phyloP scores from a whole-genome alignment of 2,113 vertebrate genomes.

The Eidolon helvum region DNA sequence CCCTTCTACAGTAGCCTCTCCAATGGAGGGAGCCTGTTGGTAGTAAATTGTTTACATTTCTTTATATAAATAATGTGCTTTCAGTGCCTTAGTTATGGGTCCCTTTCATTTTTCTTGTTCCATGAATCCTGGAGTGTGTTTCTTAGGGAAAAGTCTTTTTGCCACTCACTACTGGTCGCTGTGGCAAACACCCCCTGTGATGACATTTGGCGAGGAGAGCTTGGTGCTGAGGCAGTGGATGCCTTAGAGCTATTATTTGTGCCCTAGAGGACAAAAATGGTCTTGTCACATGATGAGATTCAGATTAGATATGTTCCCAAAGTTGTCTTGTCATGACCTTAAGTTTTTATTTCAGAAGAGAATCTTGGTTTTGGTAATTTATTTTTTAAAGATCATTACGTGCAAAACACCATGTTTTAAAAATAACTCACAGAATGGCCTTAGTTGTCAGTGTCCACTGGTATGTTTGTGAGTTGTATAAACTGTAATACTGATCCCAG shows the following conservation, averaged over 20 bases:
- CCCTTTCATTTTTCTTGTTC: constrained; percentile 56
- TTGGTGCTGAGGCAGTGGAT: not conserved
- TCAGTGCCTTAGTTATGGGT: constrained; percentile 71
- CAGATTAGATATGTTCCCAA: constrained; percentile 46
- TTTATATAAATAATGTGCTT: constrained; percentile 56
- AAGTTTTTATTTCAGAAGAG: constrained; percentile 60
- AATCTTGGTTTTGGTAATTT: constrained; percentile 74
- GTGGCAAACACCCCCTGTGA: not conserved
- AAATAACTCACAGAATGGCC: constrained; percentile 81
- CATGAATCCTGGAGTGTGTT: not conserved
- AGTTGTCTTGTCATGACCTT: constrained; percentile 42
- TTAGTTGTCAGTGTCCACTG: constrained; percentile 80
- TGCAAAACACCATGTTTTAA: constrained; percentile 75
- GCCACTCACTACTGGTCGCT: constrained; percentile 1
- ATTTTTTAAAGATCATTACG: constrained; percentile 78
- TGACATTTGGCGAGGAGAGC: not conserved
- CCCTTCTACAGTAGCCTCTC: not conserved
- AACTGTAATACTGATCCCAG: constrained; percentile 69
- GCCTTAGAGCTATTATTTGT: constrained; percentile 6
- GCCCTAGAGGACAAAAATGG: constrained; percentile 1
- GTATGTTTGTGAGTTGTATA: constrained; percentile 76
- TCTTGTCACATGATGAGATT: constrained; percentile 35
- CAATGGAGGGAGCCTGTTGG: constrained; percentile 35
- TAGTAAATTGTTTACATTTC: constrained; percentile 52
- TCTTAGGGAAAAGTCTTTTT: constrained; percentile 39